Conservation (phyloP, 2,888 invertebrate genomes). For the Ischnura elegans region DNA sequence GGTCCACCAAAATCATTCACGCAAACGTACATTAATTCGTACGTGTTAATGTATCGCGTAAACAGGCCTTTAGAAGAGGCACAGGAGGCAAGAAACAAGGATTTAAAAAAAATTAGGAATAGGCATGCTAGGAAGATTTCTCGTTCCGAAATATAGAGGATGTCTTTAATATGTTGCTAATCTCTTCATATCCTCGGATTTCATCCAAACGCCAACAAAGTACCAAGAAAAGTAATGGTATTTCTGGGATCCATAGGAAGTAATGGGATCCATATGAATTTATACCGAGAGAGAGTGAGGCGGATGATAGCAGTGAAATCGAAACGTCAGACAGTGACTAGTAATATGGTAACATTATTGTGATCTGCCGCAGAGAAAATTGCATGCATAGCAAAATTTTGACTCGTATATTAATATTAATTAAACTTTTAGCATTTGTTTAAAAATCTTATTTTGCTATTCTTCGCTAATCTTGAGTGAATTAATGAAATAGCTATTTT, state of each 20-base stretch:
- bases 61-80: conserved; percentile 74
- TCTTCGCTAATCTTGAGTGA: background rate
- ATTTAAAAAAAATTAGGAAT: conserved; percentile 72
- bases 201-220: background rate
- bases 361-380: background rate
- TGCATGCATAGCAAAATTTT: background rate
- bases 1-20: no score
- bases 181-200: no score
- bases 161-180: no score
- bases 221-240: background rate
- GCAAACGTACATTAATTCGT: no score
- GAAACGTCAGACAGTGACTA: background rate
- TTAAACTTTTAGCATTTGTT: background rate
- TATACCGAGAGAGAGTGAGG: background rate
- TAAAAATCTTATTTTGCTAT: background rate
- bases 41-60: no score
- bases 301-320: background rate
- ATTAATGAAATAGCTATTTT: background rate
- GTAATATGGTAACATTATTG: background rate
- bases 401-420: background rate
- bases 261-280: no score
- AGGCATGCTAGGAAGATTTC: no score
- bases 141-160: no score
- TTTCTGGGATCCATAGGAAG: background rate
- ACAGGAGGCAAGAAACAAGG: conserved; percentile 74